Conservation (phyloP, 2,888 invertebrate genomes). For the Terebella lapidaria region DNA sequence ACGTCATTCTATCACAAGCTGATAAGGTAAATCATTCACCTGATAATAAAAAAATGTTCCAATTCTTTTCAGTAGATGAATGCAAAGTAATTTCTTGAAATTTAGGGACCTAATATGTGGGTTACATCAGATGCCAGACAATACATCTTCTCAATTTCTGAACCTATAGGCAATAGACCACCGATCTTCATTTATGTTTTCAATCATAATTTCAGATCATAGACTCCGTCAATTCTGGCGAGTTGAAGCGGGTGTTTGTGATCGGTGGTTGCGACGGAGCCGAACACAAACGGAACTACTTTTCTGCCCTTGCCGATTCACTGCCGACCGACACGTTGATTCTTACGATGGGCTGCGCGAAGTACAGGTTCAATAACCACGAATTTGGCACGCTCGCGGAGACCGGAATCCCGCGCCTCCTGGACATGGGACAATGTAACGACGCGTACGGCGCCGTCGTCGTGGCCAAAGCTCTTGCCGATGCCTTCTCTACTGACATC, state of each 20-base stretch:
- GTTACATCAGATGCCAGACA: too few species aligned
- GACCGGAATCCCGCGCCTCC: slow-evolving; percentile 34
- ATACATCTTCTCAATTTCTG: too few species aligned
- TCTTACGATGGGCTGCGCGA: slow-evolving; percentile 38
- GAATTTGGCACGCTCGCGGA: slow-evolving; percentile 30
- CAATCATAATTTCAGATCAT: slow-evolving; percentile 25
- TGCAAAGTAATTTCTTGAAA: too few species aligned
- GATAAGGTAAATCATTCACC: slow-evolving; percentile 20
- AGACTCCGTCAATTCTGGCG: slow-evolving; percentile 27
- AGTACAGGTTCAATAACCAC: slow-evolving; percentile 30
- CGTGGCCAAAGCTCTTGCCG: slow-evolving; percentile 31
- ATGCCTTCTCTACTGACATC: slow-evolving; percentile 31
- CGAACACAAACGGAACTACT: slow-evolving; percentile 34
- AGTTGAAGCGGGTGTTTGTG: slow-evolving; percentile 30
- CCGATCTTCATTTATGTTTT: background rate
- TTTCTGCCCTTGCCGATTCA: slow-evolving; percentile 28
- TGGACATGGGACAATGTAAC: slow-evolving; percentile 36
- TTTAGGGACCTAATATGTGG: too few species aligned
- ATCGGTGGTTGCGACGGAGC: slow-evolving; percentile 39
- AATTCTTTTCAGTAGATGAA: too few species aligned
- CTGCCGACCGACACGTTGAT: slow-evolving; percentile 32
- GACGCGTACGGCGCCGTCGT: slow-evolving; percentile 33
- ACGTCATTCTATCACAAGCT: slow-evolving; percentile 27
- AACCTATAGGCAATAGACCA: too few species aligned
- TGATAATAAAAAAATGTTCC: background rate